Percentiles rank a stretch among this genome's conserved stretches.
These are phyloP conservation scores for Saccopteryx bilineata DNA, from an alignment of 2,113 vertebrate genomes.

Conservation along the genomic window DNA sequence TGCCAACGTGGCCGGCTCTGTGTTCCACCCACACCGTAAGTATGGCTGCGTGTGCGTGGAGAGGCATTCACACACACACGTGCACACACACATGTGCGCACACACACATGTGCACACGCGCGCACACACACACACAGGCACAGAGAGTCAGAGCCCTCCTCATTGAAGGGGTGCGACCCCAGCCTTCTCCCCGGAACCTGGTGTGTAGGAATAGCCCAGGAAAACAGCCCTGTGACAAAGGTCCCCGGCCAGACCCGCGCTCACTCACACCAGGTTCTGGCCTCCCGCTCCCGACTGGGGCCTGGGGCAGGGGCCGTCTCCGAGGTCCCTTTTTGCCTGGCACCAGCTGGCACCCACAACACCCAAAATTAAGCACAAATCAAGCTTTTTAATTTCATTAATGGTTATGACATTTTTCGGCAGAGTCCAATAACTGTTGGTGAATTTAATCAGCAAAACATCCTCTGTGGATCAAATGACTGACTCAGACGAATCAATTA, in stretches of 20 bases:
- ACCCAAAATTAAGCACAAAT: neutral
- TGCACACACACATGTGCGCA: rapidly evolving
- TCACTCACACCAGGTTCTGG: rapidly evolving
- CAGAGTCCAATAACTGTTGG: neutral
- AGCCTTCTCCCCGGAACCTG: neutral
- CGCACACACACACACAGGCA: neutral
- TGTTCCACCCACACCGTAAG: rapidly evolving
- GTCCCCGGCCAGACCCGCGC: rapidly evolving
- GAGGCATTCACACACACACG: rapidly evolving
- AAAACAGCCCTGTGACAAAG: rapidly evolving
- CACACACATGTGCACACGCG: no score
- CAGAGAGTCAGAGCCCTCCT: rapidly evolving
- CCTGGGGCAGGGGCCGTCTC: neutral
- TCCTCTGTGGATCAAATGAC: neutral
- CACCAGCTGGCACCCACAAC: neutral
- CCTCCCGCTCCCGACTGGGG: neutral
- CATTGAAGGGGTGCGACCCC: neutral
- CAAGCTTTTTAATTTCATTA: neutral
- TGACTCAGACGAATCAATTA: neutral
- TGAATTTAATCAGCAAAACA: neutral
- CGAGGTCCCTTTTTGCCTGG: rapidly evolving
- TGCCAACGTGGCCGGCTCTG: rapidly evolving
- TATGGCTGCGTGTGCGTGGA: rapidly evolving
- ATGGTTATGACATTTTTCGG: neutral
- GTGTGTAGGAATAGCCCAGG: rapidly evolving